Evolutionary conservation across 2,888 invertebrate genomes (phyloP).

Genomic region (Slavum lentiscoides): DNA sequence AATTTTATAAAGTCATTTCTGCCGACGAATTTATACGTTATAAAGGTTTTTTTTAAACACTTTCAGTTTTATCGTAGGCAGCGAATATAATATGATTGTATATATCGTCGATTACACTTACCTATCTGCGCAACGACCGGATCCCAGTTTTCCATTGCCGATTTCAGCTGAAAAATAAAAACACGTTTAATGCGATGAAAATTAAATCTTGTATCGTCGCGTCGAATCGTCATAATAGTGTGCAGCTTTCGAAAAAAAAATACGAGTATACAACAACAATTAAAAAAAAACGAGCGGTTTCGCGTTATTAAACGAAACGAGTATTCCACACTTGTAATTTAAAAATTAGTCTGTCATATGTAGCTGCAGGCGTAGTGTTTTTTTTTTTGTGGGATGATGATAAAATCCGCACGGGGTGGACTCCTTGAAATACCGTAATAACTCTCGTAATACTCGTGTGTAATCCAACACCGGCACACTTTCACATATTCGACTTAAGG

Average conservation of each 20-base stretch:
- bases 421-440: constrained; percentile 10
- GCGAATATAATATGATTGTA: background rate
- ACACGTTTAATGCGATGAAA: background rate
- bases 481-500: constrained; percentile 22
- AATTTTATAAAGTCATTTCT: too few species aligned
- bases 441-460: background rate
- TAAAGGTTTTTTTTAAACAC: too few species aligned
- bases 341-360: constrained; percentile 20
- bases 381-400: background rate
- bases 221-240: too few species aligned
- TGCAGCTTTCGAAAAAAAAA: background rate
- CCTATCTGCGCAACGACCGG: constrained; percentile 56
- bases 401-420: constrained; percentile 1
- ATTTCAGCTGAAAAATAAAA: constrained; percentile 57
- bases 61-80: too few species aligned
- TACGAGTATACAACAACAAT: background rate
- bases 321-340: background rate
- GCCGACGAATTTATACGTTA: too few species aligned
- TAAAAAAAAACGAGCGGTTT: background rate
- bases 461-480: constrained; percentile 3
- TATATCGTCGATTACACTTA: constrained; percentile 51
- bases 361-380: background rate
- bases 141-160: constrained; percentile 56
- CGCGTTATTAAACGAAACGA: background rate
- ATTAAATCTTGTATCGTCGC: too few species aligned